These are phyloP conservation scores for Ophraella communa DNA, from an alignment of 2,888 invertebrate species.

Conservation along the genomic window DNA sequence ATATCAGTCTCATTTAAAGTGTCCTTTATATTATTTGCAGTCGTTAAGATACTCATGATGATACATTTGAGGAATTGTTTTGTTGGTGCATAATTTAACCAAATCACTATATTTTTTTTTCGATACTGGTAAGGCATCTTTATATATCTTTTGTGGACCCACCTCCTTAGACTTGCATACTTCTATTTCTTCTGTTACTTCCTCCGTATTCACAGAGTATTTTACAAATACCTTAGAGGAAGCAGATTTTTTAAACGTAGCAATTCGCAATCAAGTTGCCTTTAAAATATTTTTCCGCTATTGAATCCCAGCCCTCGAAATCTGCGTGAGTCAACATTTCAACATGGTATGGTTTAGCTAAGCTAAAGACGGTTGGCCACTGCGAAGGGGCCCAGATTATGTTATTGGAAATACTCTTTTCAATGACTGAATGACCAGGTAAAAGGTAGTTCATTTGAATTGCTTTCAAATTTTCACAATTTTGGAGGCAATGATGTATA, in stretches of 20 bases:
- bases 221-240: background rate
- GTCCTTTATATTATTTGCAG: background rate
- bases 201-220: background rate
- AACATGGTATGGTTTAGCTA: background rate
- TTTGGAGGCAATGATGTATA: background rate
- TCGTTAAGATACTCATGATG: background rate
- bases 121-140: background rate
- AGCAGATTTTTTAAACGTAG: background rate
- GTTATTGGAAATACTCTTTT: background rate
- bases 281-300: background rate
- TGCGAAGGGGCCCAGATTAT: background rate
- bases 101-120: background rate
- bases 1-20: background rate
- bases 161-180: background rate
- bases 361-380: background rate
- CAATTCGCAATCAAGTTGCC: background rate
- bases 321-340: no score
- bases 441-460: background rate
- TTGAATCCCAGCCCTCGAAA: background rate
- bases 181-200: background rate
- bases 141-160: background rate
- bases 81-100: background rate
- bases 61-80: background rate
- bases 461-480: background rate
- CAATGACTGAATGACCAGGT: background rate